Conservation (phyloP, 1,140 invertebrate species). For the Monochamus saltuarius region DNA sequence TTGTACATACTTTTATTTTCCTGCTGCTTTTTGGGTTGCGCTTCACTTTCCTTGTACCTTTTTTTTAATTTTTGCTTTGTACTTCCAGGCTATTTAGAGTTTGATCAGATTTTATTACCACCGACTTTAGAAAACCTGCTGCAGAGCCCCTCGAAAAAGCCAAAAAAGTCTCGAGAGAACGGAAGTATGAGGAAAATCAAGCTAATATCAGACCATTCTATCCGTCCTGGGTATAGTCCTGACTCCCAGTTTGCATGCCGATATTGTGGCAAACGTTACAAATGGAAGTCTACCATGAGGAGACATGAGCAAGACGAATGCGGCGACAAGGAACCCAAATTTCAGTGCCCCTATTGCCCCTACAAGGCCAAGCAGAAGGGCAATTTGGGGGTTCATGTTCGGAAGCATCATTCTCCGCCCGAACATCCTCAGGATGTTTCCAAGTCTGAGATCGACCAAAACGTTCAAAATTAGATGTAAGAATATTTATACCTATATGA, state of each 20-base stretch:
- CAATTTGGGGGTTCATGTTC: conserved; percentile 77
- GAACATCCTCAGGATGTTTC: background rate
- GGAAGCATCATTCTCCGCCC: conserved; percentile 64
- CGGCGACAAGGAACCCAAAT: conserved; percentile 79
- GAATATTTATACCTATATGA: conserved; percentile 1
- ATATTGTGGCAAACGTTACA: conserved; percentile 77
- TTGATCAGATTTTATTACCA: conserved; percentile 47
- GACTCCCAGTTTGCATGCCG: conserved; percentile 73
- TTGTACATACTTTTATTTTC: conserved; percentile 9
- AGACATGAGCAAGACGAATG: conserved; percentile 84
- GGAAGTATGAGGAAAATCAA: conserved; percentile 36
- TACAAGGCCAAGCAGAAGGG: conserved; percentile 78
- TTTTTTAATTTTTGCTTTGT: conserved; percentile 23
- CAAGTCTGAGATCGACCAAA: conserved; percentile 19
- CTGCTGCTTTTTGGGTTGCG: conserved; percentile 13
- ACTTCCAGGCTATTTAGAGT: conserved; percentile 48
- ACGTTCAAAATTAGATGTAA: conserved; percentile 15
- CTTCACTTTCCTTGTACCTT: conserved; percentile 13
- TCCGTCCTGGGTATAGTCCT: conserved; percentile 55
- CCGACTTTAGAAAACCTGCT: conserved; percentile 34
- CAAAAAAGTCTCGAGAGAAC: conserved; percentile 24
- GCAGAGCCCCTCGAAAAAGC: conserved; percentile 24
- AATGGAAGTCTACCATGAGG: conserved; percentile 79
- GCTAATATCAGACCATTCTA: conserved; percentile 45
- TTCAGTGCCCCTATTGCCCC: conserved; percentile 78